Evolutionary conservation across 2,113 vertebrate genomes (phyloP).

Genomic region (Trematocara macrostoma): DNA sequence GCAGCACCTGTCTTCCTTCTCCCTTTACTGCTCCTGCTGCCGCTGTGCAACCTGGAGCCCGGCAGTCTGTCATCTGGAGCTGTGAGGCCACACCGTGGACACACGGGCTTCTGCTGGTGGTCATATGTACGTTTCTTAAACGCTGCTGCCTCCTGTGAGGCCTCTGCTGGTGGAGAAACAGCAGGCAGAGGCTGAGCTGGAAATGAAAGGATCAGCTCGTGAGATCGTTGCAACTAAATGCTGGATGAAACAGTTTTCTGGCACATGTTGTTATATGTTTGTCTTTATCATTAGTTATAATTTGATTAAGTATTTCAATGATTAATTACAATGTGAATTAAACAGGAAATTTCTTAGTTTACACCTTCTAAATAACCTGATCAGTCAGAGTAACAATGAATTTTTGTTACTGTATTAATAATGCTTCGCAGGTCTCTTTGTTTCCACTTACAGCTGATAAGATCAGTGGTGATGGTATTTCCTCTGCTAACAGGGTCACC

Average conservation of each 20-base stretch:
- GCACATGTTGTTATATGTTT: background rate
- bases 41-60: background rate
- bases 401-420: background rate
- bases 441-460: constrained; percentile 57
- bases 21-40: background rate
- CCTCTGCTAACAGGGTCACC: constrained; percentile 16
- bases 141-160: background rate
- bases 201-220: background rate
- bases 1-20: background rate
- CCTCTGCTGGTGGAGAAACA: background rate
- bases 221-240: background rate
- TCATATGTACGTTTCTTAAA: background rate
- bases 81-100: constrained; percentile 21
- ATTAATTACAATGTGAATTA: background rate
- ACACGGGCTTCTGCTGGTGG: background rate
- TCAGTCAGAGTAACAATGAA: background rate
- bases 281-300: background rate
- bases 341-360: background rate
- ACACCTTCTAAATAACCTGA: background rate
- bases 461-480: constrained; percentile 23
- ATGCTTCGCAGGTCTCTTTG: background rate
- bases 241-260: background rate
- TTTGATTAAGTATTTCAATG: background rate
- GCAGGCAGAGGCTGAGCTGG: constrained; percentile 46
- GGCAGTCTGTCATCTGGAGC: background rate